phyloP scores from a whole-genome alignment of 2,113 vertebrate genomes.

The Lepus timidus region DNA sequence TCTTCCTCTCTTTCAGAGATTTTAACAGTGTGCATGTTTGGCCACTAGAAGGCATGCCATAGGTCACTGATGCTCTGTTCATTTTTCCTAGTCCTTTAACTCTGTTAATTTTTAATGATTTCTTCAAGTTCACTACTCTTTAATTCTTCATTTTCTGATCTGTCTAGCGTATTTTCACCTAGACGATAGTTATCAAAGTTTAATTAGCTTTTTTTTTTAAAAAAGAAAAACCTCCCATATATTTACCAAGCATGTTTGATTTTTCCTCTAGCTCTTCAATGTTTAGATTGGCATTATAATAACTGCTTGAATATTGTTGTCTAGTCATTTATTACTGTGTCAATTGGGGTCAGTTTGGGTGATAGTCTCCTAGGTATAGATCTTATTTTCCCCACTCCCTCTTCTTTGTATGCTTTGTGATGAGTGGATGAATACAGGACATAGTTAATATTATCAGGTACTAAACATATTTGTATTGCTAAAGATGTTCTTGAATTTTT shows the following conservation, averaged over 20 bases:
- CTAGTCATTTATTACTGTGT: neutral
- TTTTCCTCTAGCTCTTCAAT: neutral
- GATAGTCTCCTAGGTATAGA: neutral
- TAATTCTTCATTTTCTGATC: neutral
- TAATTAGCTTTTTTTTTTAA: neutral
- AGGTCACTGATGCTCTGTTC: neutral
- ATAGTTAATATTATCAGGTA: neutral
- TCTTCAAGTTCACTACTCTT: neutral
- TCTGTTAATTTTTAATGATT: neutral
- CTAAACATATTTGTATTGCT: neutral
- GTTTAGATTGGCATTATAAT: neutral
- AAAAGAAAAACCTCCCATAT: neutral
- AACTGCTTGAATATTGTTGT: neutral
- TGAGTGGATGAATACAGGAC: neutral
- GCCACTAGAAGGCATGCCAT: neutral
- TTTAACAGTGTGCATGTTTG: neutral
- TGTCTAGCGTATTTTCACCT: neutral
- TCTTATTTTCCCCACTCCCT: neutral
- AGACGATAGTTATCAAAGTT: neutral
- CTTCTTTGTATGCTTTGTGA: neutral
- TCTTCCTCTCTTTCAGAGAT: neutral
- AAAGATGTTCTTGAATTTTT: neutral
- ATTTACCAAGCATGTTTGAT: neutral
- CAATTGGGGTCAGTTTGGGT: conserved; percentile 14
- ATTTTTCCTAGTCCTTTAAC: neutral